Evolutionary conservation across 2,888 invertebrate genomes (phyloP), one percentile per base, ranked within the genome.

Genomic region (Molorchus minor): DNA sequence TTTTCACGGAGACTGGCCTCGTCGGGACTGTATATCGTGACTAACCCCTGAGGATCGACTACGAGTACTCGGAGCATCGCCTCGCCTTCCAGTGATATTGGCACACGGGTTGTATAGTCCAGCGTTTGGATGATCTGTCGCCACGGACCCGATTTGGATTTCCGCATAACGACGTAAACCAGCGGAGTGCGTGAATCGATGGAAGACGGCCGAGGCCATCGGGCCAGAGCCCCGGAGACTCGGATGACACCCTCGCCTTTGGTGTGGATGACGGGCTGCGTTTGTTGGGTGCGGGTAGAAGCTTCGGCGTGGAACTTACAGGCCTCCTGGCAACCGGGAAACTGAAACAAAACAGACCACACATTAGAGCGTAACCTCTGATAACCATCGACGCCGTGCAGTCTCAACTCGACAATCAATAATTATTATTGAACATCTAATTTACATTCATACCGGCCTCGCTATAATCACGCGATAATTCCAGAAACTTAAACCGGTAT

Each of bases 131-230:
- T 86, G 58, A 87, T 86, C 77, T 87, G 87, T 57, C 87, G 81
- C 87, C 87, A 87, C 15, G 87, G 86, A 5, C 87, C 87, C 67
- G 84, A 83, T 46, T 84, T 84, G 33, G 86, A 84, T 66, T 88
- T 85, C 25, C 88, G 82, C 88, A 89, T 88, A 60, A 89, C 87
- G 25, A 89, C 88, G 80, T 89, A 89, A 40, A 89, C 88, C 40
- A 88, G 78, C 13, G 87, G 87, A 10, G 83, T 82, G n/a, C 83
- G 81, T 21, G 84, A 79, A 56, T 78, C 75, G 46, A 85, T 82
- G 16, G 86, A 85, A 0, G 85, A 83, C 20, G 87, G 87, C 10
- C 86, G 84, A 12, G 88, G 88, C 87, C 87, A 87, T 67, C 86
- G 84, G 8, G 88, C 88, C 35, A 86, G 80, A 44, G 86, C 86